Percentiles rank a stretch among this genome's conserved stretches.
These are phyloP conservation scores for Nomada lathburiana DNA, from an alignment of 2,888 invertebrate genomes.

Conservation along the genomic window DNA sequence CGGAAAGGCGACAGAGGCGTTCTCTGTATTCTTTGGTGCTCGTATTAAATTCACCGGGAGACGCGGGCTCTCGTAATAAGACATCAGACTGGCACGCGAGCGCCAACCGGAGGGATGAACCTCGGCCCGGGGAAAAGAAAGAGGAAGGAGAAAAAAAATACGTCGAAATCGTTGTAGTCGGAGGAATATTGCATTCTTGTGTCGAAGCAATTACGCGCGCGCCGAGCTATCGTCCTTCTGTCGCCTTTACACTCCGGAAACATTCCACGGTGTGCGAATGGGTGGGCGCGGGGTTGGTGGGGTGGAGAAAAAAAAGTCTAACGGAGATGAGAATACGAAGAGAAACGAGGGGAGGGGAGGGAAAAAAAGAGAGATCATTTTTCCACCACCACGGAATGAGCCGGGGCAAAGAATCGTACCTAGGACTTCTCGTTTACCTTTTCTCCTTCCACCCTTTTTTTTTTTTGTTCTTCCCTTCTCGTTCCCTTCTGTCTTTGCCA, in stretches of 20 bases:
- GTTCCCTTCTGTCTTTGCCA: slow-evolving; percentile 55
- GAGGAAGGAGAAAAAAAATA: slow-evolving; percentile 46
- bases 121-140: background rate
- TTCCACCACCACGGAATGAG: slow-evolving; percentile 53
- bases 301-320: background rate
- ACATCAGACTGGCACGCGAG: slow-evolving; percentile 61
- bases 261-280: slow-evolving; percentile 28
- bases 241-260: slow-evolving; percentile 54
- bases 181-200: slow-evolving; percentile 78
- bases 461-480: background rate
- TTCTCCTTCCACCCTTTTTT: slow-evolving; percentile 2
- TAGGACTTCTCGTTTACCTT: slow-evolving; percentile 58
- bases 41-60: slow-evolving; percentile 51
- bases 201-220: slow-evolving; percentile 78
- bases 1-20: slow-evolving; percentile 15
- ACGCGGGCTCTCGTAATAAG: slow-evolving; percentile 55
- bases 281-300: slow-evolving; percentile 4
- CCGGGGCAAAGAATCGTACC: slow-evolving; percentile 61
- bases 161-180: slow-evolving; percentile 52
- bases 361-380: slow-evolving; percentile 33
- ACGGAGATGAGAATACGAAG: background rate
- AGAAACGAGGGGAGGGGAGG: background rate
- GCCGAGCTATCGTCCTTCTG: slow-evolving; percentile 62
- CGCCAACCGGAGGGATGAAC: slow-evolving; percentile 38
- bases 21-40: slow-evolving; percentile 26